These are phyloP conservation scores for Venustaconcha ellipsiformis DNA, from an alignment of 1,140 invertebrate genomes.

Conservation along the genomic window DNA sequence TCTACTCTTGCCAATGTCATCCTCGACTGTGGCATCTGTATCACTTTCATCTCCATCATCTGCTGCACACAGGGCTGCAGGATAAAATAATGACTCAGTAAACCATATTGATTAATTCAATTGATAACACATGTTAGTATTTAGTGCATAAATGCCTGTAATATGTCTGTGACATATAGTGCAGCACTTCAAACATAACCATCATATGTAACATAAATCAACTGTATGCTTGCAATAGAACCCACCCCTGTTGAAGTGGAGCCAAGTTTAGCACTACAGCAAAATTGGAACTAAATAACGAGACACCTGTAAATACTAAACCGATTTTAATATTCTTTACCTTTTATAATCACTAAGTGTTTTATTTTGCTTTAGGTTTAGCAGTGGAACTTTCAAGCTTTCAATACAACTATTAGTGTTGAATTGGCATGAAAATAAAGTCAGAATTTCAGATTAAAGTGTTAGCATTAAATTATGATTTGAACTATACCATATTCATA, in stretches of 20 bases:
- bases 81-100: background rate
- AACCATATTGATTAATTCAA: background rate
- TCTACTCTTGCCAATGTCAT: constrained; percentile 82
- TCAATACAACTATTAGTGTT: too few species aligned
- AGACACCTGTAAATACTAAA: too few species aligned
- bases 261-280: too few species aligned
- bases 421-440: too few species aligned
- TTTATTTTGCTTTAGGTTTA: too few species aligned
- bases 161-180: background rate
- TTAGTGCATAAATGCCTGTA: background rate
- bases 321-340: too few species aligned
- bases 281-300: too few species aligned
- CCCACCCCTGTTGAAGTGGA: background rate
- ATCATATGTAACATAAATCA: background rate
- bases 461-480: too few species aligned
- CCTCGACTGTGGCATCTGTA: constrained; percentile 72
- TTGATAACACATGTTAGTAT: background rate
- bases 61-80: constrained; percentile 44
- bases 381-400: too few species aligned
- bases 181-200: background rate
- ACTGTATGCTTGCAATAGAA: background rate
- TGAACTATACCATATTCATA: too few species aligned
- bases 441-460: too few species aligned
- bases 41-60: constrained; percentile 37
- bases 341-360: too few species aligned